Base-by-base conservation (phyloP, 2,797 vertebrate genomes). In the Ciconia nigra region DNA sequence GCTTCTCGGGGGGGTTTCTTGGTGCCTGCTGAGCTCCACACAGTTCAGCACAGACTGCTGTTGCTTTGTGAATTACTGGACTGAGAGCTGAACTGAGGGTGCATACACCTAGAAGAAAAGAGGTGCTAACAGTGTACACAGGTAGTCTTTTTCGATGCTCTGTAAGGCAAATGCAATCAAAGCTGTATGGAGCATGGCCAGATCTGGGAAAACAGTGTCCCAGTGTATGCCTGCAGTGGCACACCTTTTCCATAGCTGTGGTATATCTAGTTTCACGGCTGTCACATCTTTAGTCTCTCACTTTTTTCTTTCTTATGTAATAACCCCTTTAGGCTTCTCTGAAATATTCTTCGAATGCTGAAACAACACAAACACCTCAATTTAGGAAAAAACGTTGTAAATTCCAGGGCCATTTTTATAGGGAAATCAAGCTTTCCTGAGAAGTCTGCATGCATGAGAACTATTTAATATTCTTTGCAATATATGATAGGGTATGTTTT, bases 11-110 rank as follows among this genome's bases (percentile, higher is more conserved):
- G 42, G 25, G 11, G 3, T 35, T 72, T 46, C 33, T 52, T 0
- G 0, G 13, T 37, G 21, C 35, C 66, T 71, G 35, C 46, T 14
- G 54, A 35, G 29, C 39, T 65, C 46, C 46, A 10, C 1, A 1
- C 0, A 1, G 44, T 29, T 39, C 44, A 81, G 44, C 37, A 13
- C 46, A 14, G 57, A 15, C 26, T 24, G 19, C 33, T 89, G 35
- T 41, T 0, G 0, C 29, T 19, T 28, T 41, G 10, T 28, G 35
- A 35, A n/a, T 12, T 28, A 11, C 35, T 46, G 0, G 0, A 22
- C 26, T 2, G 1, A 59, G 41, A 85, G 33, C 21, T 33, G 62
- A 72, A 26, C 58, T 83, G 65, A 59, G 37, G 19, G 2, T 41
- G 26, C 18, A 2, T 6, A 7, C 10, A 35, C 11, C 3, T 11